Percentiles rank a stretch among this genome's conserved stretches.
Conservation (phyloP, 2,888 invertebrate genomes). For the Cephus pygmeus region DNA sequence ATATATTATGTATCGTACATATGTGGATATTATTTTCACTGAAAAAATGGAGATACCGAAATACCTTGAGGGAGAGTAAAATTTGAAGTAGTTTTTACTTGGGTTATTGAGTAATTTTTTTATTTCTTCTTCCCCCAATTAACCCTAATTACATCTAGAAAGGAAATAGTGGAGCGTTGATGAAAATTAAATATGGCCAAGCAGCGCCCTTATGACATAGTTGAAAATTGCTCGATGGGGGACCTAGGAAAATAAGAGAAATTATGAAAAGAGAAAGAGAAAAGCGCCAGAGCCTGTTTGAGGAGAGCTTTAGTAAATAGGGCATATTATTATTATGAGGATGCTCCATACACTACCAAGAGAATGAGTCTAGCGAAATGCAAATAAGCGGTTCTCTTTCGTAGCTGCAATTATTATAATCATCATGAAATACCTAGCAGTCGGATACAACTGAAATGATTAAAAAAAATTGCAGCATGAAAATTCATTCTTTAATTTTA, state of each 20-base stretch:
- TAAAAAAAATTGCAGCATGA: not conserved
- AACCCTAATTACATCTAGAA: not conserved
- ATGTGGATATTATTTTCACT: not conserved
- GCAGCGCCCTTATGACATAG: not conserved
- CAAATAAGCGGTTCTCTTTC: not conserved
- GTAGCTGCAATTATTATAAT: conserved; percentile 7
- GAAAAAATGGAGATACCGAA: not conserved
- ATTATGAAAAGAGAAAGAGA: not conserved
- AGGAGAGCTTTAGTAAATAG: conserved; percentile 10
- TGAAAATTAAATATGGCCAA: not conserved
- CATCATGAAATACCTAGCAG: not conserved
- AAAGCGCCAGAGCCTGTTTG: not conserved
- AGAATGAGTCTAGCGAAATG: not conserved
- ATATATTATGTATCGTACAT: no score
- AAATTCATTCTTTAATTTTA: not conserved
- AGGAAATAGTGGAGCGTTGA: not conserved
- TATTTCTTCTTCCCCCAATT: not conserved
- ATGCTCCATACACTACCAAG: conserved; percentile 2
- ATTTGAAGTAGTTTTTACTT: not conserved
- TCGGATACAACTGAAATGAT: not conserved
- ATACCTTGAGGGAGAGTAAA: not conserved
- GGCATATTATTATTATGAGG: conserved; percentile 14
- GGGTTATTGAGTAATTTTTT: not conserved
- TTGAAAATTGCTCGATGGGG: no score
- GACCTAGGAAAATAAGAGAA: not conserved